Evolutionary conservation across 2,113 vertebrate genomes (phyloP), one percentile per base, ranked within the genome.

Genomic region (Hemichromis elongatus): DNA sequence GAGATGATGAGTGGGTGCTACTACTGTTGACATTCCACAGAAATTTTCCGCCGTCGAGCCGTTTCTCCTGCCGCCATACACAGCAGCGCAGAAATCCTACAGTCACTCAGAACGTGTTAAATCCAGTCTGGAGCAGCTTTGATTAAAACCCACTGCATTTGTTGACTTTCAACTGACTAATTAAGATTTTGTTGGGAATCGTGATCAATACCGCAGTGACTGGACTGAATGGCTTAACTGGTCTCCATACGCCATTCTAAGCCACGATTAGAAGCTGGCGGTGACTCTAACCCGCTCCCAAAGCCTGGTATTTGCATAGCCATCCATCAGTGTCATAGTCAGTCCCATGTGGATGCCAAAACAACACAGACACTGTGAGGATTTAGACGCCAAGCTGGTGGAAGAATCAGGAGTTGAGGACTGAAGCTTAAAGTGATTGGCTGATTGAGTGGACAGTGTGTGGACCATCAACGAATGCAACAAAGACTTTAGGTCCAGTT

Each of bases 11-110:
- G 82, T 59, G 83, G 87, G 56, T 70, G 88, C 75, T 88, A 91
- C 88, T 86, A 85, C 85, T 90, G 90, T 92, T 90, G 90, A 93
- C 93, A 92, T 93, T 93, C 90, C 93, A 85, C 59, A 83, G n/a
- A 87, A 59, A 83, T 26, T 88, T 94, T 92, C 93, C 90, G 79
- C 81, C 5, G 52, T 26, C 6, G 3, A 68, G 21, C 47, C 2
- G 3, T 82, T 80, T 84, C 83, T n/a, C 45, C 37, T 40, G 61
- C 18, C 30, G 3, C 56, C 5, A 24, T 1, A n/a, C 28, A 83
- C 4, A 1, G 52, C 81, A 9, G 53, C 47, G 47, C 16, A 33
- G 28, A 55, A 86, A 42, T 78, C 63, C 83, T 28, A 35, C 45
- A 8, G 14, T 56, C 37, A 75, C 33, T 68, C 79, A 70, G 24